Evolutionary conservation across 2,797 vertebrate species (phyloP).

Genomic region (Chelonia mydas): DNA sequence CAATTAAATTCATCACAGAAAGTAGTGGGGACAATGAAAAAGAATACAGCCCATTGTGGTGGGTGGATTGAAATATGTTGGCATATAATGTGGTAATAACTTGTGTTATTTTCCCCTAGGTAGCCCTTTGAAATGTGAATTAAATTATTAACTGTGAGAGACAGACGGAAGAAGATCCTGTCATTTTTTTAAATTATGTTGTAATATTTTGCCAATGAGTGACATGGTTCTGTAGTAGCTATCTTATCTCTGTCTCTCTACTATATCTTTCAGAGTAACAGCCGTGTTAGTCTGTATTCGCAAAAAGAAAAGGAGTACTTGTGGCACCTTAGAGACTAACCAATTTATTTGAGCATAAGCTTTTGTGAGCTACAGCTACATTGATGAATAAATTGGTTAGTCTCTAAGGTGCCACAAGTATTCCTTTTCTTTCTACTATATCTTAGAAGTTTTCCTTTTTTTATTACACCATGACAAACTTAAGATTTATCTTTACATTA

Average conservation of each 20-base stretch:
- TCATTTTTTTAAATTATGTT: background rate
- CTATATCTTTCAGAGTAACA: too few species aligned
- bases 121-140: constrained; percentile 26
- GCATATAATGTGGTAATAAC: background rate
- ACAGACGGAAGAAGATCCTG: background rate
- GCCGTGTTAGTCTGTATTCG: too few species aligned
- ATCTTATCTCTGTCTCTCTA: background rate
- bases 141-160: constrained; percentile 11
- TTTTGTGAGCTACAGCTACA: too few species aligned
- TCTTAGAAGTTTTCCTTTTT: background rate
- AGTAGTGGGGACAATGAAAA: constrained; percentile 1
- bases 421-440: background rate
- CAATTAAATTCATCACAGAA: background rate
- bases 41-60: background rate
- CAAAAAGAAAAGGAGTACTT: too few species aligned
- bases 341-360: too few species aligned
- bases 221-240: background rate
- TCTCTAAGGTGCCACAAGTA: too few species aligned
- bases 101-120: background rate
- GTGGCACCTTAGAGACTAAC: too few species aligned
- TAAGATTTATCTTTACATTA: background rate
- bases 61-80: background rate
- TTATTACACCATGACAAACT: background rate
- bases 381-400: too few species aligned
- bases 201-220: background rate